These are phyloP conservation scores for Phlogophora meticulosa DNA, from an alignment of 2,888 invertebrate species.

Conservation along the genomic window DNA sequence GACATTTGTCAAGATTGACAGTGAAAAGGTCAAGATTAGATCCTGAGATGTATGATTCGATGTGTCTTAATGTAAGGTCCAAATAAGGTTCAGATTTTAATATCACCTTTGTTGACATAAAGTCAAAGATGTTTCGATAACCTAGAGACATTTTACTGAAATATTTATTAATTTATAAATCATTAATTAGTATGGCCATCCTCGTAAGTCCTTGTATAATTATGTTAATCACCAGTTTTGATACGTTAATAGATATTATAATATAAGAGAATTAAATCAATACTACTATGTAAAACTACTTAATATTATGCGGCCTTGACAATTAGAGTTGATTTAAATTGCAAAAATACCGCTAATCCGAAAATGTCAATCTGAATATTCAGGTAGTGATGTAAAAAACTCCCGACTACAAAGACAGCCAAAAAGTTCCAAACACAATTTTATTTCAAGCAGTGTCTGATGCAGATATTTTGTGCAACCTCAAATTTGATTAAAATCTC, in stretches of 20 bases:
- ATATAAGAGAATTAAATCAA: constrained; percentile 9
- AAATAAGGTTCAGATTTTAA: constrained; percentile 14
- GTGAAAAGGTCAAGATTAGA: constrained; percentile 1
- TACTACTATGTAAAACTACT: constrained; percentile 17
- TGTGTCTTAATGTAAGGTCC: no score
- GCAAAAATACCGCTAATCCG: constrained; percentile 68
- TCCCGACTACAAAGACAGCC: no score
- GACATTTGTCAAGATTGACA: no score
- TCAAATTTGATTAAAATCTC: no score
- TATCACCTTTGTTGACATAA: constrained; percentile 1
- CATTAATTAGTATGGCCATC: no score
- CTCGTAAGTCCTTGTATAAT: neutral
- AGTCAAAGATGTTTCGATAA: neutral
- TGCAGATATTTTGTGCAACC: no score
- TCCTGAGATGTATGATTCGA: neutral
- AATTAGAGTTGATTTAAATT: constrained; percentile 70
- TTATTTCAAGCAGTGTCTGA: no score
- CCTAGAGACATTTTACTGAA: neutral
- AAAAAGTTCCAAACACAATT: no score
- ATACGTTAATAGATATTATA: neutral
- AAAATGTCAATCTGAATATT: constrained; percentile 72
- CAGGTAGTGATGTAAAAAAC: constrained; percentile 34
- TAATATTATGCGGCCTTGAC: constrained; percentile 73
- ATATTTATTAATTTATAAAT: neutral
- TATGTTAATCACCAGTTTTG: neutral